Evolutionary conservation across 2,888 invertebrate species (phyloP), one percentile per base, ranked within the genome.

Genomic region (Anoncus sp.): DNA sequence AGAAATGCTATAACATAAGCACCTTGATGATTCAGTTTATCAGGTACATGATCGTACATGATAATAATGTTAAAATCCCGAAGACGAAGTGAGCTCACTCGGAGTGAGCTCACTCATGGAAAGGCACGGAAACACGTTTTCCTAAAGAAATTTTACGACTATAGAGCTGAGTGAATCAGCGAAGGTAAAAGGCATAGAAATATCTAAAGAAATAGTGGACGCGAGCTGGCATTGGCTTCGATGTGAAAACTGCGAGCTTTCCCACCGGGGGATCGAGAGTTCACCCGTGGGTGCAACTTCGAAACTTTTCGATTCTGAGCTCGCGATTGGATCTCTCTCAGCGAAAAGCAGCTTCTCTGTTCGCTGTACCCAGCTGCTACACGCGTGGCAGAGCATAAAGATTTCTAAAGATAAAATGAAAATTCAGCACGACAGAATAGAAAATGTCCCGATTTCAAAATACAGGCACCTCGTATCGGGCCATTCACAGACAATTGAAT

Each of bases 1-100:
- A 35, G 55, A 51, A 67, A 55, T 47, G 70, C 71, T 79, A 65
- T 59, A 51, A 71, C 72, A 60, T 76, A 65, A 77, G 75, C 79
- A 72, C 80, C 73, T 20, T 31, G 4, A 78, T 85, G 87, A 87
- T 87, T 84, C 83, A 85, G 87, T 88, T 89, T 87, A 87, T 87
- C 87, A 83, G 80, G 71, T 75, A 16, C 79, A 79, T 82, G 87
- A 84, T 86, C 5, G 86, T 86, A 86, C 83, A 86, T 86, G 88
- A 89, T 89, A 86, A 87, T 83, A 86, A 87, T 83, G 83, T 83
- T 85, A 87, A 87, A 82, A 59, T 59, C 82, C 78, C 77, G 57
- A n/a, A n/a, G n/a, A n/a, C n/a, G 79, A 80, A 76, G 80, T 84
- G 85, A 88, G 83, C 86, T 85, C 77, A 31, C 74, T 40, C 69